Evolutionary conservation across 2,797 vertebrate genomes (phyloP).

Genomic region (Pygocentrus nattereri): DNA sequence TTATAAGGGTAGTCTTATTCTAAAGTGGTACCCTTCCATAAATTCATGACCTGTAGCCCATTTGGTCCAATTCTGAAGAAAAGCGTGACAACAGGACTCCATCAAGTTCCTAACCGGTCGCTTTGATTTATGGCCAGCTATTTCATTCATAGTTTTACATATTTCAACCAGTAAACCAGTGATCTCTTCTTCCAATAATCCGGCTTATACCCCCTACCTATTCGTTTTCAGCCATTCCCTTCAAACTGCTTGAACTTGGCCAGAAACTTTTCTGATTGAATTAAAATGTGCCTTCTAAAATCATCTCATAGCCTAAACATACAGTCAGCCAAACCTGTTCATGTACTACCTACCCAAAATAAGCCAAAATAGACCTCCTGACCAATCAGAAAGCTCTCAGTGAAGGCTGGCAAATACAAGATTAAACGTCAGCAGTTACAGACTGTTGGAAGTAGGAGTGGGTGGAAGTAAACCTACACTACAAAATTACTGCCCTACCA

Average conservation of each 20-base stretch:
- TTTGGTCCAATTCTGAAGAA: no score
- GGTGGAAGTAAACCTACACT: conserved; percentile 24
- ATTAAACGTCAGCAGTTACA: conserved; percentile 11
- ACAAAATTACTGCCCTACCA: conserved; percentile 40
- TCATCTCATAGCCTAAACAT: background rate
- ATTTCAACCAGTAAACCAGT: background rate
- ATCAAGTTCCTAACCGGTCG: no score
- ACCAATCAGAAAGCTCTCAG: conserved; percentile 5
- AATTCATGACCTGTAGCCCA: no score
- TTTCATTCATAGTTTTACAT: background rate
- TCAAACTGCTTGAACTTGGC: background rate
- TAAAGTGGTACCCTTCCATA: no score
- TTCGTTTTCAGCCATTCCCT: background rate
- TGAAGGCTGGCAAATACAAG: conserved; percentile 5
- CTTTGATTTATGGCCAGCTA: no score
- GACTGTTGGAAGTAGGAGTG: conserved; percentile 17
- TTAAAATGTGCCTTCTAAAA: background rate
- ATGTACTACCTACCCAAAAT: background rate
- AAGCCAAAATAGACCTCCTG: background rate
- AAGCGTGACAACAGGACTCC: no score
- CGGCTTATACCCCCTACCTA: background rate
- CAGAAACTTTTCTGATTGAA: background rate
- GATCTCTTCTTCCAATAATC: background rate
- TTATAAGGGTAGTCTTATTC: no score
- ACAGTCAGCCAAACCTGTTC: background rate